Evolutionary conservation across 92 coral and sea anemone species (phyloP).

Genomic region (Metridium senile): DNA sequence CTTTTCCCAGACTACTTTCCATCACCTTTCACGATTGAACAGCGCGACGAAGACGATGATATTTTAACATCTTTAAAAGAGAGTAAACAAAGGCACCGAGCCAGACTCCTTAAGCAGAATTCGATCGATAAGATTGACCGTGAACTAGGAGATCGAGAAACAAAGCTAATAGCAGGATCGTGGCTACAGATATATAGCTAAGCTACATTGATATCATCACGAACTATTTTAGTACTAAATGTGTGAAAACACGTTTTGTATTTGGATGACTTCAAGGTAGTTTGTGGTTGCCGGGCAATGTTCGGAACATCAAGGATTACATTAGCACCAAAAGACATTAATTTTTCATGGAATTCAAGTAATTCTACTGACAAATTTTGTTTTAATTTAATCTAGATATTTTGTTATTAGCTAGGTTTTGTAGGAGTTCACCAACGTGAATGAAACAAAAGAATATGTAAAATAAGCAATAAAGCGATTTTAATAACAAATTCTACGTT

Average conservation of each 20-base stretch:
- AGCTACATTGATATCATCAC: neutral
- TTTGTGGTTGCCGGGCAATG: neutral
- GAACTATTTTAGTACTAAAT: neutral
- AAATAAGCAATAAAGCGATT: neutral
- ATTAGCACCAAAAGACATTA: neutral
- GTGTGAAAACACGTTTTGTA: neutral
- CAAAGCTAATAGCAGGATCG: slow-evolving; percentile 39
- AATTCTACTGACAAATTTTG: neutral
- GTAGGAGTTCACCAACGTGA: neutral
- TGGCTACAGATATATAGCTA: slow-evolving; percentile 48
- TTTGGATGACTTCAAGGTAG: too few relatives aligned
- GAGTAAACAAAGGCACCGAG: slow-evolving; percentile 37
- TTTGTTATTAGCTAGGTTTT: neutral
- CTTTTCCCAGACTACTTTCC: slow-evolving; percentile 48
- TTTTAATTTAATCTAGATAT: neutral
- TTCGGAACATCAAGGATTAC: neutral
- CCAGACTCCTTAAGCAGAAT: slow-evolving; percentile 36
- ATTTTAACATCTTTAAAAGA: slow-evolving; percentile 27
- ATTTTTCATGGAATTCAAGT: neutral
- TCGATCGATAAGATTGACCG: slow-evolving; percentile 46
- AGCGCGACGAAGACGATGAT: slow-evolving; percentile 28
- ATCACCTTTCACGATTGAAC: slow-evolving; percentile 14
- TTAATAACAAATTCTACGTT: too few relatives aligned
- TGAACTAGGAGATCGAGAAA: slow-evolving; percentile 43
- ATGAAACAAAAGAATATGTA: neutral